Conservation (phyloP, 2,113 vertebrate genomes). For the Oncorhynchus kisutch region DNA sequence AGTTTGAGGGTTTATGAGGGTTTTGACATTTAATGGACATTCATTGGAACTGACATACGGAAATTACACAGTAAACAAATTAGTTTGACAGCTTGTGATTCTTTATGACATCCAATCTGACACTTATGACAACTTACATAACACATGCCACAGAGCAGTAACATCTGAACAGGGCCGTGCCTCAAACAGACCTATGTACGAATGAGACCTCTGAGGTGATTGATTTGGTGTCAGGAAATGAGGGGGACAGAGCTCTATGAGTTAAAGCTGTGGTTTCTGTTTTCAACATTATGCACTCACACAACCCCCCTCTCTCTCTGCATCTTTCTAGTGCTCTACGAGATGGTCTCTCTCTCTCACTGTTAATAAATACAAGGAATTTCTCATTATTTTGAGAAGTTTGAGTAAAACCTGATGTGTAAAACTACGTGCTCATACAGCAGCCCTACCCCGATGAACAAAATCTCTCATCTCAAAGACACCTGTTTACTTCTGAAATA, state of each 20-base stretch:
- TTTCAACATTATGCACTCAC: constrained; percentile 47
- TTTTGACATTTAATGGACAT: not conserved
- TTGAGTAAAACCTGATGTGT: too few relatives aligned
- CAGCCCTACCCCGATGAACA: too few relatives aligned
- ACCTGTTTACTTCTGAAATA: too few relatives aligned
- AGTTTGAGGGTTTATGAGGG: not conserved
- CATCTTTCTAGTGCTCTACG: too few relatives aligned
- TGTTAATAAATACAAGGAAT: too few relatives aligned
- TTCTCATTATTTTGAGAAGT: too few relatives aligned
- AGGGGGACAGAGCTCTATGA: constrained; percentile 53
- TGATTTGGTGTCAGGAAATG: constrained; percentile 60
- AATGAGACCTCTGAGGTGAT: constrained; percentile 37
- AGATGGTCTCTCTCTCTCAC: too few relatives aligned
- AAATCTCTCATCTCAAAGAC: too few relatives aligned
- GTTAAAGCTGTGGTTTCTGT: constrained; percentile 46
- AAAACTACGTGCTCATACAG: too few relatives aligned
- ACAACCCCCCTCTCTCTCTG: too few relatives aligned
- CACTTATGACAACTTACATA: constrained; percentile 24
- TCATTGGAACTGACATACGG: not conserved
- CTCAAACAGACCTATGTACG: constrained; percentile 3
- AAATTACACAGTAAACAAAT: not conserved
- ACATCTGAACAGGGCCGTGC: constrained; percentile 39
- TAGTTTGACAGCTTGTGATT: constrained; percentile 20
- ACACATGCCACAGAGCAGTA: constrained; percentile 29
- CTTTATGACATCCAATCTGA: constrained; percentile 29